Percentiles rank a stretch among this genome's conserved stretches.
Conservation (phyloP, 2,888 invertebrate species). For the Galerucella nymphaeae region DNA sequence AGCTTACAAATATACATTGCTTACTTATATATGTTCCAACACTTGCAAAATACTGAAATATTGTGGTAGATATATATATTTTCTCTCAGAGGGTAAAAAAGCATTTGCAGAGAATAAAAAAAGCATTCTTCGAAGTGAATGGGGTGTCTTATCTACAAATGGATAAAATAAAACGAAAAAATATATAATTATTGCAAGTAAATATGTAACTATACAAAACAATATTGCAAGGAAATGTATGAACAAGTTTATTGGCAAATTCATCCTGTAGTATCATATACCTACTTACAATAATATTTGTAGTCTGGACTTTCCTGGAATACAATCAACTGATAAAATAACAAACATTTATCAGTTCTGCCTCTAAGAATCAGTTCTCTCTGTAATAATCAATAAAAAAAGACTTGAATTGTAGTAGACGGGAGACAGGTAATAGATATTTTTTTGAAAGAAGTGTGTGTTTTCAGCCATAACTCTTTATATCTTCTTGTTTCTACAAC, state of each 20-base stretch:
- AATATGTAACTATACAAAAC: conserved; percentile 1
- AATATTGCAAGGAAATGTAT: not conserved
- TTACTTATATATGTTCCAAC: conserved; percentile 12
- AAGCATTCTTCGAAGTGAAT: conserved; percentile 35
- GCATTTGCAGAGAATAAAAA: conserved; percentile 25
- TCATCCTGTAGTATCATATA: not conserved
- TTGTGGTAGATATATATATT: conserved; percentile 39
- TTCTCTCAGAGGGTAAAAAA: conserved; percentile 39
- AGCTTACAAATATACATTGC: conserved; percentile 24
- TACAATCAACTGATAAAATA: not conserved
- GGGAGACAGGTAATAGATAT: too few species aligned
- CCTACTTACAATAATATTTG: not conserved
- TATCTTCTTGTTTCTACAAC: too few species aligned
- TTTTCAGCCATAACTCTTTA: too few species aligned
- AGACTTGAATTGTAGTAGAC: too few species aligned
- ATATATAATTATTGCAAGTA: conserved; percentile 20
- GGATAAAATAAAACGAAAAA: conserved; percentile 26
- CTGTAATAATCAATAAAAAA: too few species aligned
- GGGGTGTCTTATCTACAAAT: conserved; percentile 54
- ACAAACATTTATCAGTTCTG: too few species aligned
- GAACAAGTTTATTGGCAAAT: not conserved
- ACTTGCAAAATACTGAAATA: conserved; percentile 29
- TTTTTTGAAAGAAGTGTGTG: too few species aligned
- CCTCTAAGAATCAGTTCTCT: too few species aligned
- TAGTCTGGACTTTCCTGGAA: not conserved